phyloP scores from a whole-genome alignment of 2,797 vertebrate genomes.

The Rhynchonycteris naso region DNA sequence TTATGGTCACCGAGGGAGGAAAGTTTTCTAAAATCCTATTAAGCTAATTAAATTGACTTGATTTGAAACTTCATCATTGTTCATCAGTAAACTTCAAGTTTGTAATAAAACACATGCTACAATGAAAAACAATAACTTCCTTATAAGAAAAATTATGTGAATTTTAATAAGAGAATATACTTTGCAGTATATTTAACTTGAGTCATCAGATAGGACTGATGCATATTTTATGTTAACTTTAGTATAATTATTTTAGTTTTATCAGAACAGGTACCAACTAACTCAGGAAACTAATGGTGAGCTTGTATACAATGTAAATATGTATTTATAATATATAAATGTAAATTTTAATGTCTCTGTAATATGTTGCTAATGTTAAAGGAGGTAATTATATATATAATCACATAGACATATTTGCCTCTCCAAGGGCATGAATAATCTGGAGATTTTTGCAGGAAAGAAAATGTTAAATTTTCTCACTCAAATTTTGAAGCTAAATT shows the following conservation, averaged over 20 bases:
- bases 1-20: slow-evolving; percentile 45
- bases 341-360: slow-evolving; percentile 48
- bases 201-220: slow-evolving; percentile 66
- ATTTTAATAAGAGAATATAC: slow-evolving; percentile 63
- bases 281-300: slow-evolving; percentile 45
- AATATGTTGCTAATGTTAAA: slow-evolving; percentile 25
- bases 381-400: slow-evolving; percentile 36
- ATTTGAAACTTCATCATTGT: slow-evolving; percentile 46
- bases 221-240: slow-evolving; percentile 56
- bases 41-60: slow-evolving; percentile 35
- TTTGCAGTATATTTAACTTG: slow-evolving; percentile 66
- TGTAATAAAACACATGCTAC: slow-evolving; percentile 45
- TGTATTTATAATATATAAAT: not conserved
- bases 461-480: slow-evolving; percentile 38
- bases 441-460: slow-evolving; percentile 46
- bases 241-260: slow-evolving; percentile 1
- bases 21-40: slow-evolving; percentile 59
- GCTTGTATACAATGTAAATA: slow-evolving; percentile 49
- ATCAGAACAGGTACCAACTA: slow-evolving; percentile 43
- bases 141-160: slow-evolving; percentile 62
- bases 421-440: slow-evolving; percentile 24
- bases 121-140: slow-evolving; percentile 29
- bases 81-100: slow-evolving; percentile 46
- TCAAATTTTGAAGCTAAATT: slow-evolving; percentile 22
- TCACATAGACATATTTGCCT: slow-evolving; percentile 7